Percentiles rank a stretch among this genome's conserved stretches.
Evolutionary conservation across 2,113 vertebrate species (phyloP).

Genomic region (Coturnix japonica): DNA sequence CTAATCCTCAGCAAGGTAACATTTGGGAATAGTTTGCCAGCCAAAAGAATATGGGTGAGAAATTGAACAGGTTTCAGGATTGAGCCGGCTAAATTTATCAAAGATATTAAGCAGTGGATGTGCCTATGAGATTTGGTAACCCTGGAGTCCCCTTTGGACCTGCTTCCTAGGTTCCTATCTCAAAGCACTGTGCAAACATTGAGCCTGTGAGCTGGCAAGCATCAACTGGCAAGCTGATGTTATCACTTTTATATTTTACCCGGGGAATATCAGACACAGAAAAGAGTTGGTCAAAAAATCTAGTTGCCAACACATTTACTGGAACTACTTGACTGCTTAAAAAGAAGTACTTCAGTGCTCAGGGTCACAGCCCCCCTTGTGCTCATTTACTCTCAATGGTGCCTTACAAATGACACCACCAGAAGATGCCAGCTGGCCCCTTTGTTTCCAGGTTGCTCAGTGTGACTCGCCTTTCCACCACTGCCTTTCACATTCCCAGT

Average conservation of each 20-base stretch:
- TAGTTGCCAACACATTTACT: not conserved
- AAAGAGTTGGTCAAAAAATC: conserved; percentile 42
- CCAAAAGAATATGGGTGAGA: conserved; percentile 21
- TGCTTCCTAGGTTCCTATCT: conserved; percentile 53
- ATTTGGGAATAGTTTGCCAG: not conserved
- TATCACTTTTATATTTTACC: conserved; percentile 40
- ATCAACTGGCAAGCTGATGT: conserved; percentile 49
- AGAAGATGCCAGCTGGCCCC: conserved; percentile 14
- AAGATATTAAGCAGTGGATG: conserved; percentile 11
- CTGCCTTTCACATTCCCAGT: not conserved
- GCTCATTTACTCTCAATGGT: conserved; percentile 1
- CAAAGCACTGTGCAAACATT: conserved; percentile 48
- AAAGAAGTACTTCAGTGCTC: not conserved
- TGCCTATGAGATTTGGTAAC: conserved; percentile 14
- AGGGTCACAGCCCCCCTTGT: not conserved
- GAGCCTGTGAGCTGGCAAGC: conserved; percentile 23
- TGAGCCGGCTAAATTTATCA: not conserved
- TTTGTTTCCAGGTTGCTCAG: not conserved
- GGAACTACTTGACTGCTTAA: not conserved
- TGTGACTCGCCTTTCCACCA: not conserved
- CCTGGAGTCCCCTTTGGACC: conserved; percentile 33
- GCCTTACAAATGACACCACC: conserved; percentile 1
- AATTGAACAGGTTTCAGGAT: conserved; percentile 8
- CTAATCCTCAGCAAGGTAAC: conserved; percentile 34
- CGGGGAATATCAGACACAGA: conserved; percentile 15